Evolutionary conservation across 2,113 vertebrate genomes (phyloP), one percentile per base, ranked within the genome.

Genomic region (Scartelaos histophorus): DNA sequence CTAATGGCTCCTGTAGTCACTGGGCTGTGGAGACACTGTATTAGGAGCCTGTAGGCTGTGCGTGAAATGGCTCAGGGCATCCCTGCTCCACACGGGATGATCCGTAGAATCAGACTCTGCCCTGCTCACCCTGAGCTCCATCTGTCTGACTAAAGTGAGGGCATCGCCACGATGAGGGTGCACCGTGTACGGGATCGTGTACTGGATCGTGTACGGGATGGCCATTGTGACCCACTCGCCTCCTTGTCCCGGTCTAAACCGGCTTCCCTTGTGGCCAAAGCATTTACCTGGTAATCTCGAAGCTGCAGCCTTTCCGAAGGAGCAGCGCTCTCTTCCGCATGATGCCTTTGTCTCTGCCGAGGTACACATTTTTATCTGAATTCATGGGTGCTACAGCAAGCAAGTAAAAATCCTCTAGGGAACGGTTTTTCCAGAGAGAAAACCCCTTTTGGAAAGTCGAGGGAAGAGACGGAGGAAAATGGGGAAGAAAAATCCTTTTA

Each of bases 231-330:
- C 72, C 76, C 60, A 11, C 29, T 35, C 60, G 29, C 7, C 68
- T 64, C 53, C 65, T 45, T 67, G 78, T 73, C 82, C 82, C 71
- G 79, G 64, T 71, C 57, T 62, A 45, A 62, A 74, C 19, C 22
- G 21, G 22, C 49, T 58, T 38, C 64, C 29, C 6, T 17, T 38
- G 12, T 45, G 66, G 38, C 54, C 64, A 72, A 47, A 16, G 64
- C 17, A 67, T 88, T 72, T 88, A 95, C 94, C 94, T 95, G 79
- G 93, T 94, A 62, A 95, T 95, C 89, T 95, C 94, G 78, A 95
- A 95, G 88, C 94, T 95, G 92, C 94, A 95, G 67, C 94, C 94
- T 82, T 95, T 95, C 81, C 94, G 91, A 67, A 95, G 92, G 66
- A 95, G 91, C 78, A 93, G 68, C 0, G 94, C 94, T 91, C 94